phyloP scores from a whole-genome alignment of 2,113 vertebrate genomes.

The Brachypteracias leptosomus region DNA sequence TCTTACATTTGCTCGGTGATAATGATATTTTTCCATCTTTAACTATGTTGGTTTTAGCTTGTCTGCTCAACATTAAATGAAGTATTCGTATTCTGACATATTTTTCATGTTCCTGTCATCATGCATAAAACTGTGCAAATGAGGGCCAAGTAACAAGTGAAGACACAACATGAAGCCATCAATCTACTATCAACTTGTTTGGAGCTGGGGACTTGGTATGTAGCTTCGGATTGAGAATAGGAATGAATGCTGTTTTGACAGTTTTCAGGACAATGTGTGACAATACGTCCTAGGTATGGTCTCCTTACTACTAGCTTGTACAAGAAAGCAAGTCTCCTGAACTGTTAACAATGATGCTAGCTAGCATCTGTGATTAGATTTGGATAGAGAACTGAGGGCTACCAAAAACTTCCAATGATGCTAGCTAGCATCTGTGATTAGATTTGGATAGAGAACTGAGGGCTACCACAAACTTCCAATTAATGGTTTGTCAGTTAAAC shows the following conservation, averaged over 20 bases:
- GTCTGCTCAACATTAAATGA: neutral
- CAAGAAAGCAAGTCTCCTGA: neutral
- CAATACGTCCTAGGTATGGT: neutral
- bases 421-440: neutral
- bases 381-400: neutral
- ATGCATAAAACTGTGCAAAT: constrained; percentile 13
- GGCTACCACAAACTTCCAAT: neutral
- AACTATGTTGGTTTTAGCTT: neutral
- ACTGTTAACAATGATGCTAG: neutral
- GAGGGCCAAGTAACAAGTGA: neutral
- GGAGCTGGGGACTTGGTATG: neutral
- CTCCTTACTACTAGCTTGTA: neutral
- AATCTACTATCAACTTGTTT: neutral
- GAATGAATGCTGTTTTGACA: neutral
- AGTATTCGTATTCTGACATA: neutral
- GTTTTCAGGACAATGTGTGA: neutral
- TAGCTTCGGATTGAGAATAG: neutral
- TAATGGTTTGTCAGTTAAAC: neutral
- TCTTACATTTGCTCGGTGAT: neutral
- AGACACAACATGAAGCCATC: neutral
- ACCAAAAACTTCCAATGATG: neutral
- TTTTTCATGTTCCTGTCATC: constrained; percentile 23
- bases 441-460: neutral
- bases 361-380: neutral
- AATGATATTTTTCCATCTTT: neutral